A percentile compares a stretch with the other conserved stretches of the same genome.
Conservation (phyloP, 2,888 invertebrate genomes). For the Tolmerus cingulatus region DNA sequence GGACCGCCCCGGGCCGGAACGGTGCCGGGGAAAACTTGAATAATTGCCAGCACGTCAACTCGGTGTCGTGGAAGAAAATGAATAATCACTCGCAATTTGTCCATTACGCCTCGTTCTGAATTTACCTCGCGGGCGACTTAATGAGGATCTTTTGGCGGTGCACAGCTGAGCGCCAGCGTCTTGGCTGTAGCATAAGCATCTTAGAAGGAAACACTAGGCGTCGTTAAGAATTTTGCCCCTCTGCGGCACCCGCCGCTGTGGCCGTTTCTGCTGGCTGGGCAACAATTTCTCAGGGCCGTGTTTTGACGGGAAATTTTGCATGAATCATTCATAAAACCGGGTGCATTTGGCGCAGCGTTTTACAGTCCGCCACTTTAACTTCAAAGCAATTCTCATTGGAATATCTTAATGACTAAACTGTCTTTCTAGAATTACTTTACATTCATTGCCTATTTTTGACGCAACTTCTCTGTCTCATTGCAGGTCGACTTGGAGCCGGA, state of each 20-base stretch:
- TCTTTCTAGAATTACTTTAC: neutral
- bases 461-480: constrained; percentile 57
- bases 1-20: neutral
- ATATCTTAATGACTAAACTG: neutral
- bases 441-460: neutral
- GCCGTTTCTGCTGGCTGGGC: neutral
- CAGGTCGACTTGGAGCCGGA: constrained; percentile 83
- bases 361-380: neutral
- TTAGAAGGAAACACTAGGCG: neutral
- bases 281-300: neutral
- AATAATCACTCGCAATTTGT: constrained; percentile 23
- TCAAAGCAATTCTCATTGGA: neutral
- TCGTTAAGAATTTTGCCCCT: neutral
- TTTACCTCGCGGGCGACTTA: constrained; percentile 9
- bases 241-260: neutral
- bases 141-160: neutral
- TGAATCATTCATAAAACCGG: constrained; percentile 17
- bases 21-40: neutral
- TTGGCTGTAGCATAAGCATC: neutral
- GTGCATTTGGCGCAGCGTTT: neutral
- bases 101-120: neutral
- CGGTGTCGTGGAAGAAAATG: constrained; percentile 15
- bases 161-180: neutral
- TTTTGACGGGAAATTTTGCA: constrained; percentile 37
- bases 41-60: constrained; percentile 15